Evolutionary conservation across 1,140 invertebrate genomes (phyloP), one percentile per base, ranked within the genome.

Genomic region (Meloidogyne exigua): DNA sequence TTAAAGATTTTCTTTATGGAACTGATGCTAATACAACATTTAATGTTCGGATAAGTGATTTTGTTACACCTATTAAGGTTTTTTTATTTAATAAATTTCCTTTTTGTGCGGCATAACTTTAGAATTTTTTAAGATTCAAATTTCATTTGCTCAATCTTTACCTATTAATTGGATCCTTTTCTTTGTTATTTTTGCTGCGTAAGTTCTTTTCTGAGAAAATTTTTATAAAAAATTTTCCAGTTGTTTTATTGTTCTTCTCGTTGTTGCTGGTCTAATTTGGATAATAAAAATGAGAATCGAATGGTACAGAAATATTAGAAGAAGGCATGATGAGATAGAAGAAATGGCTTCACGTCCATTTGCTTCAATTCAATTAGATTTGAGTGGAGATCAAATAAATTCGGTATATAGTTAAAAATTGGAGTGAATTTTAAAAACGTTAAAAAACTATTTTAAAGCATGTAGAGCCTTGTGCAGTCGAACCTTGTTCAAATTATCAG

Each of bases 181-280:
- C 68, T 87, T 87, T 66, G 86, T 87, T n/a, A 87, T 88, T 36
- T 87, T 87, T 79, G 85, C 85, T 32, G 84, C 86, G 83, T 86
- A 85, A 77, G 82, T 70, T 7, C 36, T 11, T 26, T 32, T 79
- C 23, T 79, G 12, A 13, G 57, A 42, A 44, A 26, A 68, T 49
- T 28, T 12, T 39, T 66, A 49, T 62, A 0, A n/a, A 21, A 49
- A 15, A 26, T 62, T 42, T 82, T 80, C 26, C 68, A 87, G 85
- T 12, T 87, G 86, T 66, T 88, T 88, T 72, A 88, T 87, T 68
- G 86, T 88, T n/a, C 82, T 88, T 11, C 75, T 87, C 10, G 86
- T 87, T 32, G 83, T 87, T 23, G 84, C 85, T 15, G 85, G 86
- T 32, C 28, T 87, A 13, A 64, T 87, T 26, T 87, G 83, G 84